phyloP scores from a whole-genome alignment of 1,140 invertebrate genomes.

The Drosophila chauvacae region DNA sequence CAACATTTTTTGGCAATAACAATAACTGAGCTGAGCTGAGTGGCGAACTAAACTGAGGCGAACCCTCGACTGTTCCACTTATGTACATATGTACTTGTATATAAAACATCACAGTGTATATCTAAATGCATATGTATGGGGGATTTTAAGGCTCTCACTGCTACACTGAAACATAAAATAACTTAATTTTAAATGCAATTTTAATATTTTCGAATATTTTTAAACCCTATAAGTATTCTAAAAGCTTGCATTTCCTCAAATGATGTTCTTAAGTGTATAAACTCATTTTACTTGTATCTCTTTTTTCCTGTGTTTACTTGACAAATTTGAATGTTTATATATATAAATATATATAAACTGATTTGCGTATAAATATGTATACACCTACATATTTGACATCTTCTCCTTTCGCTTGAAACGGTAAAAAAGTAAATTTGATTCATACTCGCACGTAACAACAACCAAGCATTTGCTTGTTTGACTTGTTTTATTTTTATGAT shows the following conservation, averaged over 20 bases:
- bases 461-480: constrained; percentile 54
- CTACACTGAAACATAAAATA: background rate
- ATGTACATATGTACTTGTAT: constrained; percentile 20
- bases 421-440: constrained; percentile 84
- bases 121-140: background rate
- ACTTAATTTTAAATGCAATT: background rate
- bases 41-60: constrained; percentile 42
- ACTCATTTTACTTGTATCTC: background rate
- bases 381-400: constrained; percentile 31
- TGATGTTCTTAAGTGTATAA: background rate
- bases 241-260: background rate
- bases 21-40: constrained; percentile 54
- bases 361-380: constrained; percentile 6
- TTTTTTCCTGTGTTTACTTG: constrained; percentile 11
- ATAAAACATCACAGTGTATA: constrained; percentile 6
- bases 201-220: background rate
- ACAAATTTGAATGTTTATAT: constrained; percentile 16
- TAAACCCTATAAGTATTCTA: background rate
- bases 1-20: constrained; percentile 77
- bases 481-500: constrained; percentile 48
- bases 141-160: background rate
- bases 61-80: constrained; percentile 29
- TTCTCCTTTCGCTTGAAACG: constrained; percentile 83
- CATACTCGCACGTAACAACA: constrained; percentile 53
- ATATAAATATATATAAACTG: constrained; percentile 6